These are phyloP conservation scores for Gymnoscopelus braueri DNA, from an alignment of 2,797 vertebrate genomes.

Conservation along the genomic window DNA sequence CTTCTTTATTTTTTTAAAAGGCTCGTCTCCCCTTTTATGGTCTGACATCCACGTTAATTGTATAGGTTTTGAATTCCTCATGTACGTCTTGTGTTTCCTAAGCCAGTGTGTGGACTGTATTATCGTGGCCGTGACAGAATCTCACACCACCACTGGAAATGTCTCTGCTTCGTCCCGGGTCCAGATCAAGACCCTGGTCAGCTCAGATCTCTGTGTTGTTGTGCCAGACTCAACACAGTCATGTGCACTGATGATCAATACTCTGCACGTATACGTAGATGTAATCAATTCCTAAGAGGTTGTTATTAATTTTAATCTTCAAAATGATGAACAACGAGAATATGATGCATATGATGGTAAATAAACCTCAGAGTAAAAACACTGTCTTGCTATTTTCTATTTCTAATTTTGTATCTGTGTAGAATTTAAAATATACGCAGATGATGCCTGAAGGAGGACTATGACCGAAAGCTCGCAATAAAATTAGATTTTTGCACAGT, in stretches of 20 bases:
- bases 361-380: too few relatives aligned
- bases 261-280: background rate
- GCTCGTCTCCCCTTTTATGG: background rate
- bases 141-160: constrained; percentile 71
- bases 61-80: constrained; percentile 73
- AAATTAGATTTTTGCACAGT: background rate
- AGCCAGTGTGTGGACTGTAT: constrained; percentile 69
- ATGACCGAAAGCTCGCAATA: too few relatives aligned
- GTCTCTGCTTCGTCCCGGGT: constrained; percentile 67
- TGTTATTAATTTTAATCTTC: too few relatives aligned
- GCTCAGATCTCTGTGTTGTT: background rate
- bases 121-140: constrained; percentile 70
- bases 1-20: too few relatives aligned
- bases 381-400: too few relatives aligned
- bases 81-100: constrained; percentile 63
- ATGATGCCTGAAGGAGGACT: too few relatives aligned
- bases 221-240: constrained; percentile 18
- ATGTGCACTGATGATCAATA: constrained; percentile 19
- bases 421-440: too few relatives aligned
- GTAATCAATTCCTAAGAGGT: too few relatives aligned
- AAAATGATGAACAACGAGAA: too few relatives aligned
- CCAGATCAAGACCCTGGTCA: constrained; percentile 27
- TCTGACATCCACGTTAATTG: constrained; percentile 23
- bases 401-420: too few relatives aligned
- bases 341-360: too few relatives aligned